Evolutionary conservation across 2,113 vertebrate genomes (phyloP).

Genomic region (Python bivittatus): DNA sequence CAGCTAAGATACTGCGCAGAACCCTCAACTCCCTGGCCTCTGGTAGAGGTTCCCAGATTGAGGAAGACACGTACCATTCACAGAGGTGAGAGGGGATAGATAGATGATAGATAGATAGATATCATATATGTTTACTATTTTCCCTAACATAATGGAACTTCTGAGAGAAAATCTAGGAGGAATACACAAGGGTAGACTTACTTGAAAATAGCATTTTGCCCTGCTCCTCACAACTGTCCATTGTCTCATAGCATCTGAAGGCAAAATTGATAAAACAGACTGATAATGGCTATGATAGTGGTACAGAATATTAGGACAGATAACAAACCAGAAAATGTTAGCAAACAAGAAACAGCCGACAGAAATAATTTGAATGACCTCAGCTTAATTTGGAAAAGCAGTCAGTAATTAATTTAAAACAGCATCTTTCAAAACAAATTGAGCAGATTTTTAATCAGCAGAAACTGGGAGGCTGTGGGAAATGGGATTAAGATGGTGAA

Average conservation of each 20-base stretch:
- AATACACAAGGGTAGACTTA: background rate
- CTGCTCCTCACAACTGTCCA: background rate
- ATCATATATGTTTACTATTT: no score
- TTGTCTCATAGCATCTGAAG: background rate
- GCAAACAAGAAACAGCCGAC: background rate
- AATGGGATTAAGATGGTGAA: background rate
- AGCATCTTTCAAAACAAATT: background rate
- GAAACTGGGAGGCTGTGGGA: background rate
- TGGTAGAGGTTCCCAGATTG: no score
- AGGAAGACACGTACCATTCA: no score
- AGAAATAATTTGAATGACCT: background rate
- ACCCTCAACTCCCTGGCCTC: no score
- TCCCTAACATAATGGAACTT: no score
- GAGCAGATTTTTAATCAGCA: background rate
- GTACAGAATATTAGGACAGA: background rate
- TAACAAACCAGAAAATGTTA: background rate
- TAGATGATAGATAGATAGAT: no score
- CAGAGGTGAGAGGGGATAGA: no score
- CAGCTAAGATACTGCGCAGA: no score
- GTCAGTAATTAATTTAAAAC: background rate
- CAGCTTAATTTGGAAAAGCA: background rate
- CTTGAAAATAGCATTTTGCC: background rate
- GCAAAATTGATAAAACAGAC: background rate
- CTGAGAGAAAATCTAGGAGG: no score
- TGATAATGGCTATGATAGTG: background rate